Evolutionary conservation across 2,113 vertebrate genomes (phyloP), one percentile per base, ranked within the genome.

Genomic region (Podarcis raffonei): DNA sequence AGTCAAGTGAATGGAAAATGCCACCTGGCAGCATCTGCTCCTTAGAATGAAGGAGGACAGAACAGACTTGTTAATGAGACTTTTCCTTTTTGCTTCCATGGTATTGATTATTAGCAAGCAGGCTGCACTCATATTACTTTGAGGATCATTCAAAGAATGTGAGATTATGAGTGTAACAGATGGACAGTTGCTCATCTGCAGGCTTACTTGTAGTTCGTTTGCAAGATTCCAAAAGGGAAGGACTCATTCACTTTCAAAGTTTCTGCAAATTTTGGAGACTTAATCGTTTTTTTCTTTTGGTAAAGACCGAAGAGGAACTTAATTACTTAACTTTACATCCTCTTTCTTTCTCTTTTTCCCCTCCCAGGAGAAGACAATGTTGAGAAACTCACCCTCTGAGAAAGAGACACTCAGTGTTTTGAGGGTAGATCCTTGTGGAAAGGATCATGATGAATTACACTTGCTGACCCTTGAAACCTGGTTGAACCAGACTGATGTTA

Each of bases 401-500:
- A 84, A 84, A 77, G 95, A 89, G 85, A 53, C 69, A 9, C 76
- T 92, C 77, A 88, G 86, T 89, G 74, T 94, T 91, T 92, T 96
- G 77, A 95, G 97, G 87, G 25, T 85, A 3, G 53, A 22, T 72
- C 89, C 87, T 78, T 30, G 48, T 65, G 84, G 93, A 59, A 88
- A 71, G 76, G 94, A 87, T 32, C 86, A 92, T 13, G 89, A 92
- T 89, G 91, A 92, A 88, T 91, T 94, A 18, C 81, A 95, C 2
- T 80, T 96, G 69, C 92, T 94, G 65, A 92, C 92, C 11, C 91
- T 32, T 57, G 95, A 91, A 91, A 93, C 65, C 27, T 78, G 82
- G 91, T 90, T 95, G 92, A 90, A 92, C 85, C 37, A n/a, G 88
- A 18, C 22, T 27, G 87, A 84, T 12, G 12, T 39, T 85, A 89